Conservation (phyloP, 2,113 vertebrate species). For the Balaenoptera acutorostrata region DNA sequence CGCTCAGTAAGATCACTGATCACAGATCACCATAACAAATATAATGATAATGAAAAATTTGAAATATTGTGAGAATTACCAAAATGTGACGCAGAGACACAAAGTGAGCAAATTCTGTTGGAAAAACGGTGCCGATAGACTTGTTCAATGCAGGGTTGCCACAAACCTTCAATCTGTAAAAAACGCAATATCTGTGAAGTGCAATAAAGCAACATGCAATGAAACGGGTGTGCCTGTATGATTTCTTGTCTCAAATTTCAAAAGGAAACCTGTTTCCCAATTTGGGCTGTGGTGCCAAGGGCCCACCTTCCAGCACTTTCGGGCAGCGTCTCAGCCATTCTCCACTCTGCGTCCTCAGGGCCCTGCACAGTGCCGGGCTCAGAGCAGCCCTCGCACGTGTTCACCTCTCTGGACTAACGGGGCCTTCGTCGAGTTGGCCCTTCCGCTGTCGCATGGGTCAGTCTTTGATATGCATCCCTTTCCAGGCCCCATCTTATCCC, state of each 20-base stretch:
- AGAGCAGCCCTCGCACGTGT: accelerated
- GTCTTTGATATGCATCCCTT: neutral
- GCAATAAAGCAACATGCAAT: neutral
- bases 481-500: neutral
- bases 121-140: neutral
- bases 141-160: neutral
- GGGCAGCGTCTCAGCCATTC: neutral
- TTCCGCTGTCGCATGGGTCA: neutral
- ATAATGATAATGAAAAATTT: neutral
- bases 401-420: neutral
- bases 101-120: neutral
- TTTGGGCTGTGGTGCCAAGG: neutral
- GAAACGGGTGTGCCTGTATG: neutral
- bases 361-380: neutral
- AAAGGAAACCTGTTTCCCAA: neutral
- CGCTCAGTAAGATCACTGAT: neutral
- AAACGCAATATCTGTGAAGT: neutral
- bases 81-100: neutral
- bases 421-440: neutral
- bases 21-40: neutral
- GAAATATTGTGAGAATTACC: neutral
- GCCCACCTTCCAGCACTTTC: neutral
- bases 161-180: neutral
- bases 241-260: neutral
- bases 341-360: accelerated